Evolutionary conservation across 2,113 vertebrate species (phyloP), one percentile per base, ranked within the genome.

Genomic region (Odontesthes bonariensis): DNA sequence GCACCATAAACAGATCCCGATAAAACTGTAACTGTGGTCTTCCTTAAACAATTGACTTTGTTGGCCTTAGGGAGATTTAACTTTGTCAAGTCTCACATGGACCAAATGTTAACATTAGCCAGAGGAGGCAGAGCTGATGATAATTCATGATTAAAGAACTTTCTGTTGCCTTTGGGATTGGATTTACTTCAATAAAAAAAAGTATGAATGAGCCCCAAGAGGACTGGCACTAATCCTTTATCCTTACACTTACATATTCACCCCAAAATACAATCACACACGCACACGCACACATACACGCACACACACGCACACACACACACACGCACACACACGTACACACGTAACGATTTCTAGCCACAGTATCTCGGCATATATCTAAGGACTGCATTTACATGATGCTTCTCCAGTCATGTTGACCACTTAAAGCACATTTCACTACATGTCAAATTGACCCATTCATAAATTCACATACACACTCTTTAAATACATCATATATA

Each of bases 91-190:
- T 81, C 64, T 83, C 63, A 64, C 75, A 75, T 42, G 49, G 73
- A 54, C 60, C 51, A 81, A 32, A 61, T 75, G 56, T 58, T 67
- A 69, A 84, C 85, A 60, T 77, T 66, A 56, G 71, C 79, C 79
- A 0, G 64, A 79, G 76, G 77, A 67, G 35, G 55, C 59, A 20
- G 44, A 82, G 65, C 58, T 74, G 68, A 38, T 54, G 57, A 83
- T 79, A 83, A 84, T 74, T 69, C 32, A 52, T 73, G 69, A 79
- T 76, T 70, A 33, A 53, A 62, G 63, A 81, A 74, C 32, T 38
- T 75, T 78, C 8, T 68, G 73, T 59, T 79, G 42, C 52, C 84
- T 74, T 74, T 82, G 69, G 65, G 76, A 87, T 87, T 87, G 78
- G 47, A 81, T 55, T 65, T 63, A 75, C 65, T 77, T 81, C 5